Percentiles rank a stretch among this genome's conserved stretches.
These are phyloP conservation scores for Sebastes elongatus DNA, from an alignment of 2,797 vertebrate species.

Conservation along the genomic window DNA sequence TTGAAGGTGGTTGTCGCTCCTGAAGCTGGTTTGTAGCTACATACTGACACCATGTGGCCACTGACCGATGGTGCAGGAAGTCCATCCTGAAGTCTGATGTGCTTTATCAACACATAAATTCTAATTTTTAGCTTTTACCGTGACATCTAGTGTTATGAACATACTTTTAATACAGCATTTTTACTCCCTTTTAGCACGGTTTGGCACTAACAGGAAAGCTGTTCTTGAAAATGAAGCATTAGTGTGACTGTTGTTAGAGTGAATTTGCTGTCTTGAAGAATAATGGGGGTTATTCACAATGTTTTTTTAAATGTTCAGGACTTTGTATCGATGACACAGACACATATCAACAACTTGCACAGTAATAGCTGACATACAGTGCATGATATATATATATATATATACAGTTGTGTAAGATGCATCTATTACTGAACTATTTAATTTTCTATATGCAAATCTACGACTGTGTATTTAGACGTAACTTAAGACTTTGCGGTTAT, in stretches of 20 bases:
- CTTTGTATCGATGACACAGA: background rate
- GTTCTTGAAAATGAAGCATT: background rate
- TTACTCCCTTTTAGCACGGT: background rate
- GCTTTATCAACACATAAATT: background rate
- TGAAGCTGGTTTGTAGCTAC: conserved; percentile 16
- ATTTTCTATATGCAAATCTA: background rate
- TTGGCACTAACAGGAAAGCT: background rate
- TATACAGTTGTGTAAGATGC: background rate
- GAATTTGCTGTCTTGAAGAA: background rate
- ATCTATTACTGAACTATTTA: background rate
- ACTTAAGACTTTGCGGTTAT: background rate
- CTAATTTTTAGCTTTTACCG: background rate
- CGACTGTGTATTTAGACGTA: background rate
- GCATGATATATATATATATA: background rate
- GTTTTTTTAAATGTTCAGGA: background rate
- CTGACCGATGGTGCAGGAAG: conserved; percentile 4
- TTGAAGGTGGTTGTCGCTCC: background rate
- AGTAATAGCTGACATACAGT: background rate
- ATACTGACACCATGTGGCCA: conserved; percentile 69
- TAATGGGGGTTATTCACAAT: background rate
- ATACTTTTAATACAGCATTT: background rate
- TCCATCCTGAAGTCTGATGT: background rate
- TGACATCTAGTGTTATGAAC: background rate
- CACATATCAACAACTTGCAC: background rate
- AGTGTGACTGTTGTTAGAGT: background rate